Percentiles rank a stretch among this genome's conserved stretches.
Evolutionary conservation across 2,113 vertebrate species (phyloP).

Genomic region (Ailuropoda melanoleuca): DNA sequence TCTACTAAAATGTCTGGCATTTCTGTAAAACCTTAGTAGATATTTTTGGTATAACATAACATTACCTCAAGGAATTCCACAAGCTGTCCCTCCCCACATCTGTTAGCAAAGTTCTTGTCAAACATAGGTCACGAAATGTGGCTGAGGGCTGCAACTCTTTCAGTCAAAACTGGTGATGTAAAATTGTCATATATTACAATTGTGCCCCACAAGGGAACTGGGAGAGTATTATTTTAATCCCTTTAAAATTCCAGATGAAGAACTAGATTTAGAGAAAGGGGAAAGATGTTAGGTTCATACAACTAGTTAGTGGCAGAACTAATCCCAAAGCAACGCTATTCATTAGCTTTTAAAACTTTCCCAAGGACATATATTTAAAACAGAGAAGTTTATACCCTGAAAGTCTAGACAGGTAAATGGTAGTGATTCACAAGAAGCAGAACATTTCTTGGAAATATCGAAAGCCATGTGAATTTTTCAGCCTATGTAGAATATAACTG

Average conservation of each 20-base stretch:
- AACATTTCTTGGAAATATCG: neutral
- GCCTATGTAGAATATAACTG: neutral
- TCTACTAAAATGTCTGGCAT: constrained; percentile 60
- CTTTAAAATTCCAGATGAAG: neutral
- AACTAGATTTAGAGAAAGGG: neutral
- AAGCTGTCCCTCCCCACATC: constrained; percentile 63
- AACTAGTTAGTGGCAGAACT: neutral
- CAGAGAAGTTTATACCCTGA: neutral
- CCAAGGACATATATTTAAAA: neutral
- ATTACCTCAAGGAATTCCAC: constrained; percentile 79
- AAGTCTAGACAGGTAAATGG: neutral
- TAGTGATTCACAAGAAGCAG: neutral
- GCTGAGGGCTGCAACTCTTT: neutral
- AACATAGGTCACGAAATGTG: neutral
- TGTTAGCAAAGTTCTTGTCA: constrained; percentile 74
- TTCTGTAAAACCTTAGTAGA: constrained; percentile 70
- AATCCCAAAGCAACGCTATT: neutral
- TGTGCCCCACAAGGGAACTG: neutral
- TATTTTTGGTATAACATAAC: constrained; percentile 78
- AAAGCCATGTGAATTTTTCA: neutral
- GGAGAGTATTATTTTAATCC: neutral
- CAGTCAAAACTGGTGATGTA: constrained; percentile 13
- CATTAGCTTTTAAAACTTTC: neutral
- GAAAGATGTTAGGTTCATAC: neutral
- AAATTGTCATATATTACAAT: neutral